Base-by-base conservation (phyloP, 1,140 invertebrate species). In the Manduca sexta region DNA sequence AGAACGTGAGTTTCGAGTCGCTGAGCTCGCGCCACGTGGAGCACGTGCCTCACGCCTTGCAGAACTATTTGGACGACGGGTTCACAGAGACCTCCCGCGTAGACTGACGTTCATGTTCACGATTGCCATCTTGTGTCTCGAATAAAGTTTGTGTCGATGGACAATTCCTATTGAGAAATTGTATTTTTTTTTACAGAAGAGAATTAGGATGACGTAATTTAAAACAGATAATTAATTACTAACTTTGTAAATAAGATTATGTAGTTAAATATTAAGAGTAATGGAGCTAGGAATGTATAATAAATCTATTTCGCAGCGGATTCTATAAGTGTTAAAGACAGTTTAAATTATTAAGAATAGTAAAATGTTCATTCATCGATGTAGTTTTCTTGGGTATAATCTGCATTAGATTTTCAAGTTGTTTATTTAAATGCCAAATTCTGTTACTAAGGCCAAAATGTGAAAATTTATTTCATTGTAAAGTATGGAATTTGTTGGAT, bases 231-330 rank as follows among this genome's bases (percentile, higher is more conserved):
- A 74, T 79, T 82, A 81, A 64, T 64, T 72, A 56, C 70, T 81
- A 65, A 77, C 52, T 69, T 73, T 84, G 81, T 84, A 84, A 63
- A 84, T 84, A 84, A 81, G 72, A 81, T 80, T 77, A 73, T 75
- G 60, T 80, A 74, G 64, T 53, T 79, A 84, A 45, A 55, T 45
- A 7, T n/a, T 80, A 80, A 81, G 69, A 63, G 63, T 79, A 77
- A 79, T 53, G 53, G 78, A 71, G 73, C 76, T 84, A 82, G 76
- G 52, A 39, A 67, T 77, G 74, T 74, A 69, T 76, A 21, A 26
- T 82, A 53, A 74, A 64, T 66, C 80, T 78, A 75, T 84, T 78
- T 82, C 79, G 76, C 78, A 75, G 69, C 60, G 60, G 50, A 67
- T 76, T 74, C 62, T 67, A 67, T 65, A 61, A 72, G 53, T 71